Evolutionary conservation across 2,113 vertebrate species (phyloP).

Genomic region (Hystrix brachyura): DNA sequence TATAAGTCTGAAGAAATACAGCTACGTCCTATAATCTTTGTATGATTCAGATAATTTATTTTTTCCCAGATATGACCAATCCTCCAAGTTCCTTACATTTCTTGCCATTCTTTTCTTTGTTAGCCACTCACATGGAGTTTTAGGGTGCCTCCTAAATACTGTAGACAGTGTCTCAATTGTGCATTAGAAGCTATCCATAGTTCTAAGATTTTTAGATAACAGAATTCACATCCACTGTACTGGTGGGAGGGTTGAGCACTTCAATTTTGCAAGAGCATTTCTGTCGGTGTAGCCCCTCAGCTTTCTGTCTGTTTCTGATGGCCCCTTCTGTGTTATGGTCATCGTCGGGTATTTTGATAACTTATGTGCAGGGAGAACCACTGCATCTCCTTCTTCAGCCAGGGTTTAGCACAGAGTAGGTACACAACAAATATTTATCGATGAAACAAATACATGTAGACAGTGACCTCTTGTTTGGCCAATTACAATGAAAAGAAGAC

Average conservation of each 20-base stretch:
- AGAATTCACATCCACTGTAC: neutral
- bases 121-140: neutral
- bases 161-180: neutral
- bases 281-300: neutral
- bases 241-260: neutral
- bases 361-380: neutral
- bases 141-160: neutral
- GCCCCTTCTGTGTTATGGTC: neutral
- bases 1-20: neutral
- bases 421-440: neutral
- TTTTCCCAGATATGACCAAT: neutral
- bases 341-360: too few species aligned
- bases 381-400: neutral
- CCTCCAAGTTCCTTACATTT: neutral
- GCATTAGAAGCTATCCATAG: neutral
- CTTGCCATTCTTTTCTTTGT: neutral
- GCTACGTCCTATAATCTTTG: neutral
- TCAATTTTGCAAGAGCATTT: neutral
- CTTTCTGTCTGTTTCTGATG: neutral
- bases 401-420: neutral
- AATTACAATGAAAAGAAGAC: neutral
- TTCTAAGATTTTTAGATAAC: neutral
- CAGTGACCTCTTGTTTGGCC: neutral
- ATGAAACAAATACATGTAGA: neutral
- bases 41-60: neutral